Conservation (phyloP, 1,140 invertebrate genomes). For the Danaus plexippus region DNA sequence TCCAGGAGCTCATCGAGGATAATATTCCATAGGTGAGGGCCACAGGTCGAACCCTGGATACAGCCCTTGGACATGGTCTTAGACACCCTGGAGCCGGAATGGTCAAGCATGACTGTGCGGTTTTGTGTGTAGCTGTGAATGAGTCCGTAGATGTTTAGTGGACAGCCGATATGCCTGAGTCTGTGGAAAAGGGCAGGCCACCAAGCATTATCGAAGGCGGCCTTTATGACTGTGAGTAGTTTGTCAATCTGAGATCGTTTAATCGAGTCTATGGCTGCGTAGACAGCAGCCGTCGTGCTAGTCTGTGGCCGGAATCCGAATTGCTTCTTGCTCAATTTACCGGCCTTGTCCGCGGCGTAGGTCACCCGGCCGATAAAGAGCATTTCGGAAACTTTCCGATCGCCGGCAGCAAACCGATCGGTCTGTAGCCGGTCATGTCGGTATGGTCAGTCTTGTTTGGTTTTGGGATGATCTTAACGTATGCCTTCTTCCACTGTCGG, state of each 20-base stretch:
- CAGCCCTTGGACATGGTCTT: too few relatives aligned
- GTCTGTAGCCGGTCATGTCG: conserved; percentile 4
- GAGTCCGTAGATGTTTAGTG: too few relatives aligned
- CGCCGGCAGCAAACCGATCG: conserved; percentile 17
- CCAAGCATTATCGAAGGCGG: conserved; percentile 30
- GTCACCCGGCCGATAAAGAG: conserved; percentile 16
- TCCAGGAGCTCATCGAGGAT: too few relatives aligned
- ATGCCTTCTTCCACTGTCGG: background rate
- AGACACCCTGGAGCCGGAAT: too few relatives aligned
- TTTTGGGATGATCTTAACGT: conserved; percentile 14
- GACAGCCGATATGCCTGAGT: conserved; percentile 6
- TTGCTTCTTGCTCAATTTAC: conserved; percentile 3
- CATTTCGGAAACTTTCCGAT: conserved; percentile 25
- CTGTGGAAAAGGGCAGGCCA: conserved; percentile 22
- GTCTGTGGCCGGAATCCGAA: conserved; percentile 16
- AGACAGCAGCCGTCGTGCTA: conserved; percentile 16
- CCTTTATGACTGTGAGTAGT: conserved; percentile 16
- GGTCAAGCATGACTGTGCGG: too few relatives aligned
- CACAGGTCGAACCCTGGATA: too few relatives aligned
- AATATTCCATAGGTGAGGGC: too few relatives aligned
- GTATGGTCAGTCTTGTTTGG: conserved; percentile 13
- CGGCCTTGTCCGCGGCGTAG: background rate
- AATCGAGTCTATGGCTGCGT: conserved; percentile 12
- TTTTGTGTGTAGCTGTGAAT: too few relatives aligned
- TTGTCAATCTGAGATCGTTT: background rate